phyloP scores from a whole-genome alignment of 2,113 vertebrate genomes.

The Callipepla californica region DNA sequence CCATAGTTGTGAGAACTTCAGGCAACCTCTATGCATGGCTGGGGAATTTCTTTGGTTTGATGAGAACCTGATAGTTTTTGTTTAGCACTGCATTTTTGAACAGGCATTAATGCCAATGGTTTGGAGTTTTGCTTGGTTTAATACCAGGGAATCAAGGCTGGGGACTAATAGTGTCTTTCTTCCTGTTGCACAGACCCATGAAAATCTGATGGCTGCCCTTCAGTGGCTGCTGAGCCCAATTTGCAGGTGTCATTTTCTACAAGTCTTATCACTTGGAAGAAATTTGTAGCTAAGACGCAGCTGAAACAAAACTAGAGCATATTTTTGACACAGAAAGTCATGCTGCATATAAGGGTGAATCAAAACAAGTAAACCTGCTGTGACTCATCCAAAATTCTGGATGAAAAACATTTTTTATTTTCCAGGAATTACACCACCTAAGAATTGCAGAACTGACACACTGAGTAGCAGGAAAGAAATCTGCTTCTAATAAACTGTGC shows the following conservation, averaged over 20 bases:
- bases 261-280: not conserved
- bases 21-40: not conserved
- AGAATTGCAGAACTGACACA: not conserved
- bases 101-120: not conserved
- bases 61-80: not conserved
- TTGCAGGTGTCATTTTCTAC: not conserved
- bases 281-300: not conserved
- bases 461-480: not conserved
- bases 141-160: not conserved
- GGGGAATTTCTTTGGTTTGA: not conserved
- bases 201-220: not conserved
- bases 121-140: not conserved
- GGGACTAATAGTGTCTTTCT: not conserved
- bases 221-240: not conserved
- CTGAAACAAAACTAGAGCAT: not conserved
- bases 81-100: not conserved
- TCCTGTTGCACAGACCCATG: not conserved
- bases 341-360: not conserved
- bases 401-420: not conserved
- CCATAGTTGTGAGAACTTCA: not conserved
- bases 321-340: not conserved
- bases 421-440: not conserved
- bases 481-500: constrained; percentile 9
- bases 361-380: not conserved
- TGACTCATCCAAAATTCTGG: not conserved